Conservation (phyloP, 1,140 invertebrate genomes). For the Monomorium pharaonis region DNA sequence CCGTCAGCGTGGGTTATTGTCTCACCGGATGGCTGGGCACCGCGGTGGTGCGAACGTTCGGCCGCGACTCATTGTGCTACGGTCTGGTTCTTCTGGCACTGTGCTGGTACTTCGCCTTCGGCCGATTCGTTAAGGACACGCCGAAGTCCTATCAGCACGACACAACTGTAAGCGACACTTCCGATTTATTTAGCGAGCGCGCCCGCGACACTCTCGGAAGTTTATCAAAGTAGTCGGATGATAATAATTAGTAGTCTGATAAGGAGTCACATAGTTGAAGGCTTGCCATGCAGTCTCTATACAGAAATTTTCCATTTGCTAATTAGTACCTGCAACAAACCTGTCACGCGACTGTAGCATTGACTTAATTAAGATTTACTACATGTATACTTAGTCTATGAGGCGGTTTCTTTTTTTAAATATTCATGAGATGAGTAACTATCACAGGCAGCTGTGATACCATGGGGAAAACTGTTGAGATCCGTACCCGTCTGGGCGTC, state of each 20-base stretch:
- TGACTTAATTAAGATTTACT: neutral
- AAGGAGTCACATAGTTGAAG: neutral
- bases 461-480: slow-evolving; percentile 86
- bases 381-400: neutral
- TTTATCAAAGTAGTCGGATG: neutral
- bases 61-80: slow-evolving; percentile 87
- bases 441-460: slow-evolving; percentile 83
- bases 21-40: slow-evolving; percentile 86
- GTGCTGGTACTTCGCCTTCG: slow-evolving; percentile 90
- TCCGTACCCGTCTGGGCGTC: slow-evolving; percentile 87
- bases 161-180: slow-evolving; percentile 79
- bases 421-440: slow-evolving; percentile 8
- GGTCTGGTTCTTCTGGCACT: slow-evolving; percentile 86
- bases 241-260: slow-evolving; percentile 5
- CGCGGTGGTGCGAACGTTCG: slow-evolving; percentile 84
- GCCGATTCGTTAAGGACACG: slow-evolving; percentile 88
- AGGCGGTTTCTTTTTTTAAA: slow-evolving; percentile 62
- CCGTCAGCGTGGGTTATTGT: slow-evolving; percentile 87
- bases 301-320: neutral
- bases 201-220: neutral
- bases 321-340: neutral
- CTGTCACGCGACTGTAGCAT: neutral
- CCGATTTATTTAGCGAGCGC: neutral
- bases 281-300: neutral
- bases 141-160: slow-evolving; percentile 84